Base-by-base conservation (phyloP, 2,797 vertebrate species). In the Schizothorax lantsangensis region DNA sequence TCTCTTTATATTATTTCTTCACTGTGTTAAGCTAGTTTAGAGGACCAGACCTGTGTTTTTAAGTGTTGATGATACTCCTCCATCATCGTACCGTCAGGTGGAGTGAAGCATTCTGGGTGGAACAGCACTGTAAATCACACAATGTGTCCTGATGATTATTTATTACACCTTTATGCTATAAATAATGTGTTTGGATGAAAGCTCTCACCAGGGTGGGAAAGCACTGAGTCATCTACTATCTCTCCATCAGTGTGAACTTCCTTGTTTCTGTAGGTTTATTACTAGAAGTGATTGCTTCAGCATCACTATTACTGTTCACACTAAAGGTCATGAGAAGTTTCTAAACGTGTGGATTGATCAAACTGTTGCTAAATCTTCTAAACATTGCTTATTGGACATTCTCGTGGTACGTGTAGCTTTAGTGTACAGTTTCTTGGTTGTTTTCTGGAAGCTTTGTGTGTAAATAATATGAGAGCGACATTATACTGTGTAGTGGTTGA, bases 111-210 rank as follows among this genome's bases (percentile, higher is more conserved):
- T 71, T 81, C 64, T 52, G 49, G 38, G 57, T 10, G 19, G 52
- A 85, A 66, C 36, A 59, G 33, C 10, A 40, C 85, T 83, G 54
- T 54, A 88, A 88, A 90, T 86, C 86, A 26, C 45, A 47, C 83
- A 47, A 5, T 12, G 83, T 82, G 82, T 89, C 90, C 91, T 79
- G 81, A 83, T 92, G 87, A 89, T 59, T 9, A 40, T 64, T 79
- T 66, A 83, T 90, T 92, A 82, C 89, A 89, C 84, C 89, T 92
- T 88, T 52, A 87, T 89, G 80, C 94, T 95, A 94, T 95, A 95
- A 95, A 95, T 96, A 95, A 95, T 95, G 94, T 83, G 91, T 92
- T 91, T 88, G 89, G 91, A 92, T 30, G 30, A 30, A 30, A 30
- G 30, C 30, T 30, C 30, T 30, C 30, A 30, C 30, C 30, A 30